Percentiles rank a stretch among this genome's conserved stretches.
Evolutionary conservation across 2,797 vertebrate genomes (phyloP).

Genomic region (Gymnoscopelus braueri): DNA sequence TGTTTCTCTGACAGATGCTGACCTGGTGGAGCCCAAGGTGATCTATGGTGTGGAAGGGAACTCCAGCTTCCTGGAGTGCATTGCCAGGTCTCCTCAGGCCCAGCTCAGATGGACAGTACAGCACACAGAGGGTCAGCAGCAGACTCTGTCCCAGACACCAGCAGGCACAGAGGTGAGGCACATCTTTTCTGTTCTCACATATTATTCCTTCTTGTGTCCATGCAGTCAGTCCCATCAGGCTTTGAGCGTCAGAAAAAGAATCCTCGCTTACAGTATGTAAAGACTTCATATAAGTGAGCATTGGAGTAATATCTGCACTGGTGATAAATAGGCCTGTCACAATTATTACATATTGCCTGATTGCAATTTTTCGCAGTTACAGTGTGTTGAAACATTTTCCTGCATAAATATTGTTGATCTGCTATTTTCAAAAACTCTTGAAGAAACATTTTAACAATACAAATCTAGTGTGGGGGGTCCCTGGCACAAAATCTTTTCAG

Average conservation of each 20-base stretch:
- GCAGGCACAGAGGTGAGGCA: slow-evolving; percentile 68
- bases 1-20: slow-evolving; percentile 46
- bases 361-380: too few relatives aligned
- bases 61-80: slow-evolving; percentile 87
- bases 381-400: too few relatives aligned
- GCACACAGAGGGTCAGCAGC: slow-evolving; percentile 41
- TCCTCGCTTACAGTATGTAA: too few relatives aligned
- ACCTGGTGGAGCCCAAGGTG: slow-evolving; percentile 66
- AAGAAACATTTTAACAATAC: too few relatives aligned
- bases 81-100: slow-evolving; percentile 73
- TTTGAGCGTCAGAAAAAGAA: neutral
- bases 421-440: too few relatives aligned
- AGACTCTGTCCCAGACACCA: neutral
- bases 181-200: neutral
- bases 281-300: too few relatives aligned
- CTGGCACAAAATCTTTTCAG: too few relatives aligned
- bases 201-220: neutral
- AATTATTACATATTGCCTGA: too few relatives aligned
- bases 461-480: too few relatives aligned
- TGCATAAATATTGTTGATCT: too few relatives aligned
- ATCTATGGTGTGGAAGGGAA: slow-evolving; percentile 87
- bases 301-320: too few relatives aligned
- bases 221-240: neutral
- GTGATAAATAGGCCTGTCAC: too few relatives aligned
- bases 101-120: slow-evolving; percentile 76